Evolutionary conservation across 2,797 vertebrate species (phyloP), one percentile per base, ranked within the genome.

Genomic region (Apogon hyalosoma): DNA sequence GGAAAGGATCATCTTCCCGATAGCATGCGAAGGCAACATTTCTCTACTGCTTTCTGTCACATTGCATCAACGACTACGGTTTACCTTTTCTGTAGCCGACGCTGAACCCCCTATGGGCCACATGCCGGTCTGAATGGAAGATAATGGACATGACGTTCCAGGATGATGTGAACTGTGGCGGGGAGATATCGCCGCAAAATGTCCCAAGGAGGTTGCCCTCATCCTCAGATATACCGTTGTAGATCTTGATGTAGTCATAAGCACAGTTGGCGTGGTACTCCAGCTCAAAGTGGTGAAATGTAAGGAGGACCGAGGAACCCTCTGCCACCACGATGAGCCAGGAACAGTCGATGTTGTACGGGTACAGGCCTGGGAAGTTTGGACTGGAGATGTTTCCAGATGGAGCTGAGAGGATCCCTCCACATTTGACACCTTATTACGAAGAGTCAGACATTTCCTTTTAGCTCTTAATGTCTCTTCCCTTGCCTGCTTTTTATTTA

Each of bases 301-400:
- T 97, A 60, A 99, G 95, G 46, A 97, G 93, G 60, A 99, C 83
- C 0, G 96, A 98, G 61, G 97, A 99, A 18, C 96, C 97, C 80
- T 99, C 97, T 0, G 96, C 93, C 83, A 98, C 97, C 80, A 99
- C 98, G 0, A 99, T 97, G 21, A 98, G 93, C 98, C 98, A 99
- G 3, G 78, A 93, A 69, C 98, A 99, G 73, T 97, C 94, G 0
- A 93, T 96, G 87, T 96, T 92, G n/a, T 96, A 97, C 2, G 98
- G 98, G 73, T 99, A 99, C 9, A 83, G 85, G 36, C 95, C 93
- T 0, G 98, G 98, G 87, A 98, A 99, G 92, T 99, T 99, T 39
- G 98, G 98, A 75, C 97, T 98, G 81, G 96, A 96, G 81, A 99
- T 94, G 71, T 98, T 98, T 33, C 97, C 97, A 0, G 93, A 93